Evolutionary conservation across 2,797 vertebrate genomes (phyloP).

Genomic region (Gymnopithys bicolor): DNA sequence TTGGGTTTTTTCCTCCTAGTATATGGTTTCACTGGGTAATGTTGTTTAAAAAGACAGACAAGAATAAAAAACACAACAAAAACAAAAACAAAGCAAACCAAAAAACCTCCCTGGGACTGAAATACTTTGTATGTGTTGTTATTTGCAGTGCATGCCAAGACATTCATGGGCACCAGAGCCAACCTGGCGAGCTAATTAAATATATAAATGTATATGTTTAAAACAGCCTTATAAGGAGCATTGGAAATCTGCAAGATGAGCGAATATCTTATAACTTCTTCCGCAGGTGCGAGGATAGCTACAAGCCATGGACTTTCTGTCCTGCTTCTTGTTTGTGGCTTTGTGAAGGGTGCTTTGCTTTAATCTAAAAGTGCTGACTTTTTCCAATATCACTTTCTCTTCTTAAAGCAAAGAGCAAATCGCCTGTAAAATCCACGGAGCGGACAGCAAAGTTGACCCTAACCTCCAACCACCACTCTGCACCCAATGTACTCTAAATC

Average conservation of each 20-base stretch:
- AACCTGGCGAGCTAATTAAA: slow-evolving; percentile 81
- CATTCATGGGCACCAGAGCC: slow-evolving; percentile 81
- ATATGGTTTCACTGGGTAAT: not conserved
- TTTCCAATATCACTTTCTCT: slow-evolving; percentile 89
- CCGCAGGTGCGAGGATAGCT: slow-evolving; percentile 93
- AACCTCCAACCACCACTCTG: slow-evolving; percentile 84
- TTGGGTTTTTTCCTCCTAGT: not conserved
- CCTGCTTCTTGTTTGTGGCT: slow-evolving; percentile 88
- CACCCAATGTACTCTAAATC: slow-evolving; percentile 88
- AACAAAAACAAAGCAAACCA: slow-evolving; percentile 1
- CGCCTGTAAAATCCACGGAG: slow-evolving; percentile 87
- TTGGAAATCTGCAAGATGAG: slow-evolving; percentile 86
- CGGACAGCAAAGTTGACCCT: slow-evolving; percentile 88
- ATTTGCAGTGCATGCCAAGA: slow-evolving; percentile 85
- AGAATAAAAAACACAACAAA: not conserved
- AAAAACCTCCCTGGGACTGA: slow-evolving; percentile 75
- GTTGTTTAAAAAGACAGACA: slow-evolving; percentile 42
- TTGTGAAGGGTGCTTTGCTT: slow-evolving; percentile 92
- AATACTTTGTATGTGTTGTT: slow-evolving; percentile 82
- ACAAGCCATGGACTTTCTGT: slow-evolving; percentile 90
- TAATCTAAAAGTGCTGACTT: slow-evolving; percentile 90
- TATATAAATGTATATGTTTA: slow-evolving; percentile 84
- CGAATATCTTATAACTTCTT: slow-evolving; percentile 86
- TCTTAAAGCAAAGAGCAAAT: slow-evolving; percentile 91
- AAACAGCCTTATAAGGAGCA: slow-evolving; percentile 82